Base-by-base conservation (phyloP, 2,888 invertebrate species). In the Norana najaformis region DNA sequence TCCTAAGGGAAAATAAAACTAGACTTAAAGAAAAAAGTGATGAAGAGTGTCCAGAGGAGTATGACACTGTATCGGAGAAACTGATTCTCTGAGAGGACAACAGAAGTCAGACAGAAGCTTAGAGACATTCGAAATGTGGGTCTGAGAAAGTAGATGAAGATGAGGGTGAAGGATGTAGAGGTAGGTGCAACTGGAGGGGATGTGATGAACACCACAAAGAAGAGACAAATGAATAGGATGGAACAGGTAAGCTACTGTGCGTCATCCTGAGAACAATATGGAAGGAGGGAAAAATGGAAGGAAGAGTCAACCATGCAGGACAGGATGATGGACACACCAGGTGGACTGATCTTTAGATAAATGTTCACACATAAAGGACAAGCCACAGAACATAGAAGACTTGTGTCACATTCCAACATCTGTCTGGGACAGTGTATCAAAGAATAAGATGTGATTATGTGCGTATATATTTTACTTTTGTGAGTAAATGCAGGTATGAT, bases 401-500 rank as follows among this genome's bases (percentile, higher is more conserved):
- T n/a, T 69, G 30, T 13, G 69, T 3, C 69, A 69, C n/a, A n/a
- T 69, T 69, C 69, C 69, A n/a, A n/a, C n/a, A 47, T 4, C 47
- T 47, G 6, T n/a, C 11, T 11, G 8, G 69, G 8, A 4, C 13
- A n/a, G 69, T 11, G 69, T 13, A 53, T 30, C 4, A 53, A 23
- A 16, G n/a, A n/a, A 69, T 47, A 47, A 47, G 5, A 47, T 47
- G 11, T n/a, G 6, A 69, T 69, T n/a, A 69, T 69, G 23, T 47
- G 47, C 47, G 23, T 47, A 47, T 69, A 69, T 69, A n/a, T 69
- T 6, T n/a, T 69, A 69, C n/a, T n/a, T 69, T n/a, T 69, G 69
- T 69, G 16, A 69, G 69, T n/a, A n/a, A n/a, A n/a, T n/a, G n/a
- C 16, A 69, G 69, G 69, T 69, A 89, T 83, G 37, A 90, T 90